Evolutionary conservation across 1,140 invertebrate species (phyloP).

Genomic region (Macrotrachela quadricornifera): DNA sequence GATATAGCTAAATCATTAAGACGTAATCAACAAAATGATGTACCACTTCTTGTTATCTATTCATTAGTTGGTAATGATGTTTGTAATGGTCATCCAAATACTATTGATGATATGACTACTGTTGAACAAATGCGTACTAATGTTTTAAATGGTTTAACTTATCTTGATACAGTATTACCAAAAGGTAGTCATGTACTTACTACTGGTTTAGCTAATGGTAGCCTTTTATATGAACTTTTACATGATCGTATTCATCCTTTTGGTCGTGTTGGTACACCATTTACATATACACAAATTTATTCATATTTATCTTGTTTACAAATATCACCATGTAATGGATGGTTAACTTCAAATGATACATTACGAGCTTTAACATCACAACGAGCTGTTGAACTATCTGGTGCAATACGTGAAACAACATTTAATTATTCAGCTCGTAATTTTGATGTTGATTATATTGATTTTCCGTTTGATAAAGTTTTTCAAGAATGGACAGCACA

Average conservation of each 20-base stretch:
- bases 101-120: constrained; percentile 30
- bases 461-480: constrained; percentile 28
- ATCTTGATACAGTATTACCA: constrained; percentile 25
- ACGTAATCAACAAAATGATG: constrained; percentile 16
- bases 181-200: constrained; percentile 30
- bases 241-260: constrained; percentile 31
- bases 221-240: constrained; percentile 30
- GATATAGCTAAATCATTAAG: no score
- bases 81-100: constrained; percentile 27
- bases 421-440: constrained; percentile 18
- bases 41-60: constrained; percentile 30
- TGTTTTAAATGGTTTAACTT: constrained; percentile 21
- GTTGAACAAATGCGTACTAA: constrained; percentile 22
- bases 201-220: constrained; percentile 31
- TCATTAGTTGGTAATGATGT: constrained; percentile 36
- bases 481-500: constrained; percentile 23
- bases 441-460: constrained; percentile 29
- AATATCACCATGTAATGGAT: no score
- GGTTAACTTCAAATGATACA: constrained; percentile 33
- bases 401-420: constrained; percentile 23
- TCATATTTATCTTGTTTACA: constrained; percentile 33
- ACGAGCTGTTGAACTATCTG: constrained; percentile 23
- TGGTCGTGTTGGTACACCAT: constrained; percentile 25
- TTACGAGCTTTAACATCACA: constrained; percentile 7
- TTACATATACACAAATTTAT: constrained; percentile 32